Evolutionary conservation across 2,888 invertebrate genomes (phyloP).

Genomic region (Keiferia lycopersicella): DNA sequence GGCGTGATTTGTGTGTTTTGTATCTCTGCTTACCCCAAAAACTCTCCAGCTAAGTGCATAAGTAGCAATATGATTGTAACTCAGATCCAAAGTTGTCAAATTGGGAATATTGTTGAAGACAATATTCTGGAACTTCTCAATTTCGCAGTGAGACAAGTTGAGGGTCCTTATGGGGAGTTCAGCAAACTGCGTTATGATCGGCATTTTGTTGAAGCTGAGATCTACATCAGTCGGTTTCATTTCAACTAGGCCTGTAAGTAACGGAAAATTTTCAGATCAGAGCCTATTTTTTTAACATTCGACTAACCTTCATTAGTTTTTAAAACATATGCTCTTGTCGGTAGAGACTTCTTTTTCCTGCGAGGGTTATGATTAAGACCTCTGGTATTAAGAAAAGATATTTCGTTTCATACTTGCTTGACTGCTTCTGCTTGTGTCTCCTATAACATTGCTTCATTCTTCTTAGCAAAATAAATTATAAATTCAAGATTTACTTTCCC

Average conservation of each 20-base stretch:
- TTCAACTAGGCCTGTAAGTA: background rate
- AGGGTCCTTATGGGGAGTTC: constrained; percentile 5
- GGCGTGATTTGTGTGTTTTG: too few species aligned
- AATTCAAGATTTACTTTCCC: too few species aligned
- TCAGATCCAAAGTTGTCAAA: constrained; percentile 5
- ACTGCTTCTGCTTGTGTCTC: too few species aligned
- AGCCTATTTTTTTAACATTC: too few species aligned
- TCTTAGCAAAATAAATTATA: too few species aligned
- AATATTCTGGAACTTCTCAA: constrained; percentile 1
- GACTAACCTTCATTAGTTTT: too few species aligned
- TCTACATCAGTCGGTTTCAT: background rate
- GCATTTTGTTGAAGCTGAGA: background rate
- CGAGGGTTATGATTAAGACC: too few species aligned
- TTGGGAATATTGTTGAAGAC: background rate
- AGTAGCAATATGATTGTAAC: constrained; percentile 6
- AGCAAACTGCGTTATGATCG: background rate
- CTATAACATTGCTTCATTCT: too few species aligned
- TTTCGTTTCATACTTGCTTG: too few species aligned
- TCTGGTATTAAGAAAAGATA: too few species aligned
- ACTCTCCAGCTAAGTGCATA: background rate
- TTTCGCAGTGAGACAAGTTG: background rate
- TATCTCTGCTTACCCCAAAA: constrained; percentile 12
- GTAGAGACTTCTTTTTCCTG: too few species aligned
- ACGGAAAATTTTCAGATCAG: background rate
- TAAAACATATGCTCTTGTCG: too few species aligned